Conservation (phyloP, 2,113 vertebrate genomes). For the Chloropsis cyanopogon region DNA sequence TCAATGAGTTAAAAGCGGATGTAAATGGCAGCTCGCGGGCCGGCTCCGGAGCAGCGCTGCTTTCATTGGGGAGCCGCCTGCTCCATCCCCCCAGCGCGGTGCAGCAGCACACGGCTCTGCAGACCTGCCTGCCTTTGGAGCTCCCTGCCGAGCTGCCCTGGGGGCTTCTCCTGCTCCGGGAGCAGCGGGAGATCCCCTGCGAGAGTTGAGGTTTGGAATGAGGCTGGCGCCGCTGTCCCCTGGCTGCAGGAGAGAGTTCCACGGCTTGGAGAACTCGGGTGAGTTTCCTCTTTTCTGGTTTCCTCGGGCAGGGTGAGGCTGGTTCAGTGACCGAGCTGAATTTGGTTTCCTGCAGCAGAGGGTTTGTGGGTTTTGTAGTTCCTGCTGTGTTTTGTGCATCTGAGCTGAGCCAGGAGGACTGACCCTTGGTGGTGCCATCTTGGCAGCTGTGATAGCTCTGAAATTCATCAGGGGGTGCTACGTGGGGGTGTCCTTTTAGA, state of each 20-base stretch:
- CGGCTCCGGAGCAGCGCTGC: not conserved
- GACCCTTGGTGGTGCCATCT: not conserved
- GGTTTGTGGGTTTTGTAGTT: not conserved
- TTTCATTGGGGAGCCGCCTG: not conserved
- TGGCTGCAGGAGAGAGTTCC: not conserved
- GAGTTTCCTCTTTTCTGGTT: not conserved
- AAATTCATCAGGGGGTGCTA: not conserved
- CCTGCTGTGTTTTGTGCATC: not conserved
- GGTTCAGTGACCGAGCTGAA: not conserved
- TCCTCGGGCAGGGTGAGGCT: not conserved
- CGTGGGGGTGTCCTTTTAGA: not conserved
- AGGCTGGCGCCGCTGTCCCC: not conserved
- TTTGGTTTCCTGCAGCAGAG: not conserved
- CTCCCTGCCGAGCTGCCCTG: rapidly evolving
- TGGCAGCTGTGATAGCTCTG: not conserved
- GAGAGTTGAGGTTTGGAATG: not conserved
- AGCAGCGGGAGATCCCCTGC: not conserved
- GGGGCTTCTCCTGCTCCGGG: not conserved
- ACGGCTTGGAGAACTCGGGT: not conserved
- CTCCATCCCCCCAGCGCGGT: rapidly evolving
- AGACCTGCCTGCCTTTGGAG: not conserved
- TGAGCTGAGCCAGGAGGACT: not conserved
- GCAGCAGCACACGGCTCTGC: not conserved
- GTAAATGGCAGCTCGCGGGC: not conserved
- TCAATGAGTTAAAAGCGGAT: not conserved